Evolutionary conservation across 37 sponge, comb jelly and placozoan species (phyloP).

Genomic region (Halisarca cf. caerulea): DNA sequence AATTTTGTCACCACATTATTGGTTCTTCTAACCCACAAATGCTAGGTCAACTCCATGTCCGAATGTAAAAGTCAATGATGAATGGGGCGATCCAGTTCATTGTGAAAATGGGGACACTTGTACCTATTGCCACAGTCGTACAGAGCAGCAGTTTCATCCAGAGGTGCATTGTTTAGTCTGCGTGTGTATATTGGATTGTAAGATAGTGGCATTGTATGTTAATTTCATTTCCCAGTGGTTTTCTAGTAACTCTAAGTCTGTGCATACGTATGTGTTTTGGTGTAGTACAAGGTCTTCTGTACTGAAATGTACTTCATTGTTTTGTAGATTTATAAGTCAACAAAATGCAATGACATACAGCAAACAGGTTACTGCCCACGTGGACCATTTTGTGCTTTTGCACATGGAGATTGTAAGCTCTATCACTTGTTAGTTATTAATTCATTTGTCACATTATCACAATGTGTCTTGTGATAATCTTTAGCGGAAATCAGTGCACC

Average conservation of each 20-base stretch:
- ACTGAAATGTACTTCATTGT: too few relatives aligned
- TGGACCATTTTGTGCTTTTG: constrained; percentile 99
- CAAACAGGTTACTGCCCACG: constrained; percentile 97
- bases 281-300: too few relatives aligned
- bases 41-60: constrained; percentile 97
- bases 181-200: background rate
- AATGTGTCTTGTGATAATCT: too few relatives aligned
- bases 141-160: constrained; percentile 99
- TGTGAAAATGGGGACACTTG: constrained; percentile 90
- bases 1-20: too few relatives aligned
- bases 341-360: constrained; percentile 97
- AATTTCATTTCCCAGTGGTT: background rate
- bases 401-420: constrained; percentile 88
- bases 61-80: constrained; percentile 92
- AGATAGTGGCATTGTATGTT: background rate
- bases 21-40: too few relatives aligned
- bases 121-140: constrained; percentile 95
- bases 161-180: constrained; percentile 54
- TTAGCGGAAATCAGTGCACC: constrained; percentile 74
- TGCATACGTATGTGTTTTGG: too few relatives aligned
- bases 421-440: too few relatives aligned
- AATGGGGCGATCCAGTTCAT: constrained; percentile 94
- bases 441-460: too few relatives aligned
- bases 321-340: constrained; percentile 96
- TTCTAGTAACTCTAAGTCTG: too few relatives aligned